Evolutionary conservation across 2,113 vertebrate genomes (phyloP), one percentile per base, ranked within the genome.

Genomic region (Pseudorasbora parva): DNA sequence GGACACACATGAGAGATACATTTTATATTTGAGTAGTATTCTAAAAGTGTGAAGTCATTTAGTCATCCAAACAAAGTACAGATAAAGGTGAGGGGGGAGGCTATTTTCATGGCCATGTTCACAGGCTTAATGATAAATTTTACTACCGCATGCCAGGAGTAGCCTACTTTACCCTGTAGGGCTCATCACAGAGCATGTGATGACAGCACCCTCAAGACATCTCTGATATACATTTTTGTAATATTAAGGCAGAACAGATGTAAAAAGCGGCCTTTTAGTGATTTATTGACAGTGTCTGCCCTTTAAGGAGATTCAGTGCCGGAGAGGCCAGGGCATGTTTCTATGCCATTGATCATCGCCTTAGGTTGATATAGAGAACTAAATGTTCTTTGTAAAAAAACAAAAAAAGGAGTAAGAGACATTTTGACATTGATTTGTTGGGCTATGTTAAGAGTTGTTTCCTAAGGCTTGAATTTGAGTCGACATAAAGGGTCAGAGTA

Each of bases 241-340:
- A 85, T 84, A 66, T 78, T 30, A 33, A 84, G 56, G 57, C 33
- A 84, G 85, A 78, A 86, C 86, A 87, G 86, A 79, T 84, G 83
- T 88, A 73, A 59, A 57, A 23, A 60, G 51, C 19, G 30, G 23
- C 56, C 33, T 54, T 54, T n/a, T 64, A 54, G 43, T 78, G 86
- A 86, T 84, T 84, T 51, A 86, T 80, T 64, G 43, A 49, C 19
- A 3, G 9, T 56, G 73, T n/a, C 73, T 86, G 12, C 66, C 69
- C 51, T 62, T 79, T 15, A 85, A 84, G 14, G 9, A 81, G 72
- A 71, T 64, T 17, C 23, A n/a, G 9, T 66, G 25, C 25, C 41
- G 21, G 57, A 66, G 43, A 79, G 19, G 77, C 30, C 19, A 23
- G 74, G n/a, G 15, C 23, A 47, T 21, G 43, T 59, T 57, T 37